Evolutionary conservation across 2,888 invertebrate genomes (phyloP).

Genomic region (Chromoteleia sp.): DNA sequence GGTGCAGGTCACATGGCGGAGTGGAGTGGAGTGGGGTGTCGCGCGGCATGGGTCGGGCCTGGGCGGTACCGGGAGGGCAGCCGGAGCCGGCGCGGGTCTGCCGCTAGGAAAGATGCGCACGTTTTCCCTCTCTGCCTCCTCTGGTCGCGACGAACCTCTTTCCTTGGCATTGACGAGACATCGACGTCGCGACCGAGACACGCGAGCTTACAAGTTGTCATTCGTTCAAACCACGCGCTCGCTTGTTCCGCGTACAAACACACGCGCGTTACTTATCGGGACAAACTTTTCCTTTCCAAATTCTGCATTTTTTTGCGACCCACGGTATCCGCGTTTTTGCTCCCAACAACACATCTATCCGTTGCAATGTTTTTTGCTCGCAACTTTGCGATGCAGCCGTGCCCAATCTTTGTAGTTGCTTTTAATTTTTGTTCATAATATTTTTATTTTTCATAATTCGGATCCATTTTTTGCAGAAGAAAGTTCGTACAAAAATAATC

Average conservation of each 20-base stretch:
- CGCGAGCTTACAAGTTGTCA: constrained; percentile 58
- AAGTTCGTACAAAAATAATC: too few relatives aligned
- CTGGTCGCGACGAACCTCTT: constrained; percentile 62
- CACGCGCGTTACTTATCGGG: neutral
- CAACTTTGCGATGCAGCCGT: too few relatives aligned
- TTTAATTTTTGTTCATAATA: too few relatives aligned
- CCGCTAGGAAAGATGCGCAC: constrained; percentile 41
- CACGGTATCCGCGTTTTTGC: too few relatives aligned
- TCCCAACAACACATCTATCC: too few relatives aligned
- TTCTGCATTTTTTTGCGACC: neutral
- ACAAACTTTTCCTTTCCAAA: constrained; percentile 21
- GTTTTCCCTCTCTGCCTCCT: constrained; percentile 21
- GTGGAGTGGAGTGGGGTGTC: constrained; percentile 63
- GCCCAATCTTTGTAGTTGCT: too few relatives aligned
- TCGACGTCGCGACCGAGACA: constrained; percentile 62
- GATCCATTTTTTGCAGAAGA: too few relatives aligned
- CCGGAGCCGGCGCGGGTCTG: constrained; percentile 63
- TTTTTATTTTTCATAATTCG: too few relatives aligned
- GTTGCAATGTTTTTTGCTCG: too few relatives aligned
- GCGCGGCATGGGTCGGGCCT: constrained; percentile 66
- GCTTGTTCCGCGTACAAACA: constrained; percentile 17
- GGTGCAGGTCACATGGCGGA: too few relatives aligned
- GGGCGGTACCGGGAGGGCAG: constrained; percentile 62
- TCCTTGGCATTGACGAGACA: constrained; percentile 67
- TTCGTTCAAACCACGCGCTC: constrained; percentile 36